These are phyloP conservation scores for Exaiptasia diaphana DNA, from an alignment of 64 coral and sea anemone species.

Conservation along the genomic window DNA sequence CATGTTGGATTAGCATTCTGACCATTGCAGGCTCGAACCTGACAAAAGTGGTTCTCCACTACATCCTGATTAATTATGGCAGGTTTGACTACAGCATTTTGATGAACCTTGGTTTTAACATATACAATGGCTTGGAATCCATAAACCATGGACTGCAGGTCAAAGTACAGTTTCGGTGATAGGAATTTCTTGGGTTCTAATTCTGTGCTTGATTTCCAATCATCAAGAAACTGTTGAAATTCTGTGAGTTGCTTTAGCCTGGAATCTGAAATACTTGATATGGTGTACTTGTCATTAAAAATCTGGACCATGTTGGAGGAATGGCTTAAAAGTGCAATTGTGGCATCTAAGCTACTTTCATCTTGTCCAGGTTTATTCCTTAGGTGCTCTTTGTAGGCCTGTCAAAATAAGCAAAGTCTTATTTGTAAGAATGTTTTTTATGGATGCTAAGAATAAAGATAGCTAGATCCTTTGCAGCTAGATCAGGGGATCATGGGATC, in stretches of 20 bases:
- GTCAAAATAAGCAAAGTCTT: neutral
- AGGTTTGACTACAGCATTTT: neutral
- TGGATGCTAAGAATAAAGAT: too few species aligned
- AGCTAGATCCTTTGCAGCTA: too few species aligned
- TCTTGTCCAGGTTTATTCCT: neutral
- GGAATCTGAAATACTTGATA: neutral
- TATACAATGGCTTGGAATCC: neutral
- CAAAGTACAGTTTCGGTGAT: constrained; percentile 10
- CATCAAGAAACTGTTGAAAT: neutral
- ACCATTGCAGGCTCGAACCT: constrained; percentile 25
- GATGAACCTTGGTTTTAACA: neutral
- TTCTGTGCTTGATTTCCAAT: neutral
- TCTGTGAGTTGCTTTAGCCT: neutral
- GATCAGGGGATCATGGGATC: too few species aligned
- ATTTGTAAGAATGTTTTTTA: neutral
- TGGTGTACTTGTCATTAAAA: neutral
- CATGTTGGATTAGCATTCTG: constrained; percentile 39
- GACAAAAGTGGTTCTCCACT: constrained; percentile 37
- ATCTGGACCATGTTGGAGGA: neutral
- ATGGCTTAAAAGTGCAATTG: neutral
- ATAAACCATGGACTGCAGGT: constrained; percentile 22
- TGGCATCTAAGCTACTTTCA: neutral
- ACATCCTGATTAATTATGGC: constrained; percentile 3
- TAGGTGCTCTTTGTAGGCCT: constrained; percentile 12
- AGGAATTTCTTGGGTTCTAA: neutral